Base-by-base conservation (phyloP, 2,888 invertebrate genomes). In the Salpingus planirostris region DNA sequence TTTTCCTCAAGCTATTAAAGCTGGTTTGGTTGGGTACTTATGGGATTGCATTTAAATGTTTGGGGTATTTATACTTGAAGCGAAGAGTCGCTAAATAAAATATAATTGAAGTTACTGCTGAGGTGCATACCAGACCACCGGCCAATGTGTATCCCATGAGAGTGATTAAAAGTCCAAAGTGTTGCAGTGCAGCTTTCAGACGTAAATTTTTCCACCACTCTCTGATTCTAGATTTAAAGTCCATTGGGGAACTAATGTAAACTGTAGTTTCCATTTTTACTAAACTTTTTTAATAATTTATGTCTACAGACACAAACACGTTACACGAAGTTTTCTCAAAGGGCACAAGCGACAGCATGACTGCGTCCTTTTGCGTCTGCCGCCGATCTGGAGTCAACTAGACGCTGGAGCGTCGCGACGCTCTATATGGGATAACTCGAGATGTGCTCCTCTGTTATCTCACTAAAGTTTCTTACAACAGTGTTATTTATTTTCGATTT, bases 81-180 rank as follows among this genome's bases (percentile, higher is more conserved):
- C 24, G 8, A 11, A 2, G 11, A 24, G 11, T 24, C 11, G 3
- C n/a, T 8, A 11, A 10, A 18, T 7, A 6, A 13, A 31, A 24
- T 24, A 36, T 5, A 31, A 26, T 21, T 12, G 2, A n/a, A n/a
- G n/a, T n/a, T n/a, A n/a, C n/a, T n/a, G n/a, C n/a, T n/a, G n/a
- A n/a, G n/a, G n/a, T n/a, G n/a, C n/a, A n/a, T 67, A 87, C 87
- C 75, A 83, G 64, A 46, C 87, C 88, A 31, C 88, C 88, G 28
- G 79, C 76, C 15, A 76, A 78, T 1, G 85, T 85, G 54, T 87
- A 88, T 35, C 79, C 66, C 72, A 82, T 83, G 31, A 88, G 69
- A 1, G 82, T 78, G 27, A 84, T 70, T 40, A 87, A 69, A 40
- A 88, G 67, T 25, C 84, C 85, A 30, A 81, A 67, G 50, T 87